Conservation (phyloP, 2,113 vertebrate species). For the Phrynosoma blainvillii region DNA sequence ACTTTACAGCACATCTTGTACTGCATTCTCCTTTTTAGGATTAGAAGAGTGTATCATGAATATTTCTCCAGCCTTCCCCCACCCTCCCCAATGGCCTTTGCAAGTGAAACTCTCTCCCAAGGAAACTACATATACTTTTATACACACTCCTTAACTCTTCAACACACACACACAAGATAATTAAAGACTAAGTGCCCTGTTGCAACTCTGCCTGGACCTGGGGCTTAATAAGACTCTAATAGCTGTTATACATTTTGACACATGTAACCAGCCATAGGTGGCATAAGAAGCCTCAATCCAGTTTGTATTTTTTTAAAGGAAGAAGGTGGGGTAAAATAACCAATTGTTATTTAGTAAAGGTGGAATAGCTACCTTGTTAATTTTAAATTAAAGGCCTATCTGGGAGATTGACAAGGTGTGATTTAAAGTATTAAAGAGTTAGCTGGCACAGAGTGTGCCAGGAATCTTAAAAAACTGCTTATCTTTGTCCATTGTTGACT, state of each 20-base stretch:
- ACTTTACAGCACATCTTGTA: background rate
- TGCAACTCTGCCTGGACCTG: conserved; percentile 62
- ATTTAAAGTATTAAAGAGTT: conserved; percentile 55
- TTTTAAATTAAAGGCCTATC: conserved; percentile 57
- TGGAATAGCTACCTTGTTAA: conserved; percentile 52
- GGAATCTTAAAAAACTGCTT: conserved; percentile 40
- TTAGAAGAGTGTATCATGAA: background rate
- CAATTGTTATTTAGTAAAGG: conserved; percentile 63
- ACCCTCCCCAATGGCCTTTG: no score
- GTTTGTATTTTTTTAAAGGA: conserved; percentile 33
- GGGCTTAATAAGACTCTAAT: conserved; percentile 66
- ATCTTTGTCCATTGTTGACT: background rate
- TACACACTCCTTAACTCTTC: background rate
- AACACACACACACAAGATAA: conserved; percentile 52
- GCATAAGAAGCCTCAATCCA: conserved; percentile 37
- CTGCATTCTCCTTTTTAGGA: background rate
- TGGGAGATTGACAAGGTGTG: conserved; percentile 50
- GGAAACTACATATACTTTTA: background rate
- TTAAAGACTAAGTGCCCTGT: conserved; percentile 67
- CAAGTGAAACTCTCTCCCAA: background rate
- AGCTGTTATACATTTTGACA: conserved; percentile 36
- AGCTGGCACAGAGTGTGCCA: background rate
- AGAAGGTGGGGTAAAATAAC: conserved; percentile 33
- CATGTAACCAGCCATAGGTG: conserved; percentile 34
- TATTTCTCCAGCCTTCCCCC: background rate